Percentiles rank a stretch among this genome's conserved stretches.
Evolutionary conservation across 2,797 vertebrate genomes (phyloP).

Genomic region (Ciconia nigra): DNA sequence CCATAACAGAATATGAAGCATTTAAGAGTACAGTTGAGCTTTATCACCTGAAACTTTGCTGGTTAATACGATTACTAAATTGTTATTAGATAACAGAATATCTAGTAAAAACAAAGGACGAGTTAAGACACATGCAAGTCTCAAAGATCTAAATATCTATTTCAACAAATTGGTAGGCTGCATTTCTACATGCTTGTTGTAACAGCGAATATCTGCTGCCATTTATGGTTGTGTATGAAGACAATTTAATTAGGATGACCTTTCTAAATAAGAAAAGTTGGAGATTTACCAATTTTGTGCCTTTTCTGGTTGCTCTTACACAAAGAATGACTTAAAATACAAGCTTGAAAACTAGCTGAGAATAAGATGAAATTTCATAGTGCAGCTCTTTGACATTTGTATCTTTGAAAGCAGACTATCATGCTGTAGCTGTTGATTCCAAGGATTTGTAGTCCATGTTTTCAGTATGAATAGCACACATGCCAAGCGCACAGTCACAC

Average conservation of each 20-base stretch:
- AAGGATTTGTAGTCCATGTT: background rate
- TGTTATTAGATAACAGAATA: background rate
- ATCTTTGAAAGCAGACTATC: background rate
- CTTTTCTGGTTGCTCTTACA: constrained; percentile 15
- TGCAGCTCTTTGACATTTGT: background rate
- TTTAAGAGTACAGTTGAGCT: background rate
- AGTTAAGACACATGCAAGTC: background rate
- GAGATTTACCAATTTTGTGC: constrained; percentile 32
- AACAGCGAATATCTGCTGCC: constrained; percentile 33
- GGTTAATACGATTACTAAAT: background rate
- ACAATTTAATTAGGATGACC: constrained; percentile 51
- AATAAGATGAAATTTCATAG: background rate
- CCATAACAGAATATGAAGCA: background rate
- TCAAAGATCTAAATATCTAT: background rate
- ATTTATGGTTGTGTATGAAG: constrained; percentile 26
- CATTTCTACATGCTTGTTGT: background rate
- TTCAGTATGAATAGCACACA: background rate
- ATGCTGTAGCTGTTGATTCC: background rate
- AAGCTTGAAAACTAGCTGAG: background rate
- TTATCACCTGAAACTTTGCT: background rate
- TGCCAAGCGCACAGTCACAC: background rate
- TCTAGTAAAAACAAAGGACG: background rate
- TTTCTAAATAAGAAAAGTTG: constrained; percentile 45
- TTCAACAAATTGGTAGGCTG: background rate
- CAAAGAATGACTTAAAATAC: constrained; percentile 10